Base-by-base conservation (phyloP, 2,888 invertebrate species). In the Blomia tropicalis region DNA sequence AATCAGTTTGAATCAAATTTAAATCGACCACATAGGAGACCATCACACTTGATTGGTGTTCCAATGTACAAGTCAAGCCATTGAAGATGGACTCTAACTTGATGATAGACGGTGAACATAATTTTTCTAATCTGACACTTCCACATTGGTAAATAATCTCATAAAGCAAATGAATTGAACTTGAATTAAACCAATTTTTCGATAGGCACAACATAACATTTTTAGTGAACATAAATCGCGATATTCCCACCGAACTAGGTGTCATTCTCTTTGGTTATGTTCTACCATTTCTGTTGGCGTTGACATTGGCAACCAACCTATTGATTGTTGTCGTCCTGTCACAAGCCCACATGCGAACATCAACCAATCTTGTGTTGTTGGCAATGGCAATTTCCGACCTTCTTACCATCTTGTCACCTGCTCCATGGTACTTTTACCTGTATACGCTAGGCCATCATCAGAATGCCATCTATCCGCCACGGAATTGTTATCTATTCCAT, bases 351-450 rank as follows among this genome's bases (percentile, higher is more conserved):
- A 92, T 93, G 92, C 75, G 85, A 30, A 87, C 87, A 0, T 89
- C 91, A 0, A 91, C 91, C 4, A 91, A 91, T 75, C 81, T 84
- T n/a, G 86, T 91, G 1, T 79, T 92, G 2, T 84, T 89, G 81
- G 87, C 86, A n/a, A 93, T 93, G 90, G 92, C 93, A 0, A 79
- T 93, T 3, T 88, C 89, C 69, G 93, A 93, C 75, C 85, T 91
- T 83, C 82, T 91, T 73, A 93, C 92, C 0, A 83, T 90, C 71
- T 79, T 89, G 60, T 84, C 89, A 71, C 89, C 90, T 0, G 84
- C 89, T 0, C 90, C 90, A 0, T 89, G 88, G 82, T 82, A 90
- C 56, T 82, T 91, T 74, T 88, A 90, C 73, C 87, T 89, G 83
- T 90, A 87, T 77, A 87, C 89, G 1, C 82, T 89, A 68, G 87